A percentile compares a stretch with the other conserved stretches of the same genome.
Evolutionary conservation across 1,140 invertebrate species (phyloP).

Genomic region (Drosophila persimilis): DNA sequence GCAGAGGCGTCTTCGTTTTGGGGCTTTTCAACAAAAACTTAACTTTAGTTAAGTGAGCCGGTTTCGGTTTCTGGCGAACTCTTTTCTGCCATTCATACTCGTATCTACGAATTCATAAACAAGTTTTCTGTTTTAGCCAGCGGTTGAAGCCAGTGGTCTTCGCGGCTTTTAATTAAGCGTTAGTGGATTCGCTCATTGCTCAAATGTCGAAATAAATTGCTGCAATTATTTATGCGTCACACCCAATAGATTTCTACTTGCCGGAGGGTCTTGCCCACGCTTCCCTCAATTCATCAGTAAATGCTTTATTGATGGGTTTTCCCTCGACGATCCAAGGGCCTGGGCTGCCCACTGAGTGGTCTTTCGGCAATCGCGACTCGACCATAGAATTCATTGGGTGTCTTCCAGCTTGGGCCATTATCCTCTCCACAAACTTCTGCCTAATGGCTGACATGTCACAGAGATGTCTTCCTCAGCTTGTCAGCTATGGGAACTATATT

Average conservation of each 20-base stretch:
- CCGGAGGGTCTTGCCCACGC: constrained; percentile 21
- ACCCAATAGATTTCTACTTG: constrained; percentile 62
- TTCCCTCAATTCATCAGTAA: constrained; percentile 16
- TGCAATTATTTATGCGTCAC: constrained; percentile 77
- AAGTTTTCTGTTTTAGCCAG: constrained; percentile 53
- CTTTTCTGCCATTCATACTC: constrained; percentile 19
- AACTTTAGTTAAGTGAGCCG: constrained; percentile 29
- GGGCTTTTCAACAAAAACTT: constrained; percentile 7
- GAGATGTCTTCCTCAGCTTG: constrained; percentile 17
- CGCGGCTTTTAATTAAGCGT: constrained; percentile 73
- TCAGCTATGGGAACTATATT: constrained; percentile 20
- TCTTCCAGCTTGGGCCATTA: constrained; percentile 11
- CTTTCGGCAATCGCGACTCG: constrained; percentile 6
- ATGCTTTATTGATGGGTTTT: constrained; percentile 51
- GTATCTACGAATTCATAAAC: constrained; percentile 57
- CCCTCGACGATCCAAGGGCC: constrained; percentile 9
- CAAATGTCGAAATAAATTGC: constrained; percentile 67
- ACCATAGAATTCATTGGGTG: constrained; percentile 4
- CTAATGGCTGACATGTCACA: constrained; percentile 26
- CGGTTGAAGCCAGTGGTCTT: constrained; percentile 40
- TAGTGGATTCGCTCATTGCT: constrained; percentile 61
- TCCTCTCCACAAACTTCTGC: constrained; percentile 17
- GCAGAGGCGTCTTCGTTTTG: constrained; percentile 2
- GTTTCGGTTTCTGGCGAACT: constrained; percentile 39
- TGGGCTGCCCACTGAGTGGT: constrained; percentile 13